Evolutionary conservation across 2,113 vertebrate genomes (phyloP).

Genomic region (Heliornis fulica): DNA sequence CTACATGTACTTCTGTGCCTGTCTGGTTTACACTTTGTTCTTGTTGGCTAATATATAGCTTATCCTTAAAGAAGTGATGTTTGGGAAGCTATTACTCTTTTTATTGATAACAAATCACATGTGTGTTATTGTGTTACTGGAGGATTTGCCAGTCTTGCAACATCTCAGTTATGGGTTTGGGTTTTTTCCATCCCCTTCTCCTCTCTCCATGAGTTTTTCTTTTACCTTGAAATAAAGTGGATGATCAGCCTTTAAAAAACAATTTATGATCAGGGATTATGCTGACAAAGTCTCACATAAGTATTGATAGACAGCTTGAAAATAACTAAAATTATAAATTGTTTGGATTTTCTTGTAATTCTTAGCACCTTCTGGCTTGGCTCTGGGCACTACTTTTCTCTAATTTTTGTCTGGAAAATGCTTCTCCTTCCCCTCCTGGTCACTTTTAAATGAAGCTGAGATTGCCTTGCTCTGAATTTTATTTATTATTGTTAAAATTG

Average conservation of each 20-base stretch:
- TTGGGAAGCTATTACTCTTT: not conserved
- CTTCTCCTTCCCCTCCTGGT: not conserved
- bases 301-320: not conserved
- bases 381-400: not conserved
- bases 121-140: not conserved
- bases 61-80: not conserved
- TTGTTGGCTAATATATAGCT: not conserved
- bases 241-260: not conserved
- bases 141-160: not conserved
- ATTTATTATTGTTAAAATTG: not conserved
- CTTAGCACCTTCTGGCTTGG: not conserved
- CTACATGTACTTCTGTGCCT: rapidly evolving
- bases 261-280: not conserved
- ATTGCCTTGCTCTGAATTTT: not conserved
- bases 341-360: not conserved
- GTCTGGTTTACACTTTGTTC: not conserved
- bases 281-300: not conserved
- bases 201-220: not conserved
- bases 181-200: not conserved
- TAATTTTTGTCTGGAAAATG: not conserved
- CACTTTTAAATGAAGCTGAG: not conserved
- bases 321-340: not conserved
- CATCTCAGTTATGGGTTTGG: not conserved
- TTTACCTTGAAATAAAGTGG: not conserved
- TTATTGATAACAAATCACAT: not conserved